phyloP scores from a whole-genome alignment of 2,797 vertebrate species.

The Lepidocolaptes lacrymiger region DNA sequence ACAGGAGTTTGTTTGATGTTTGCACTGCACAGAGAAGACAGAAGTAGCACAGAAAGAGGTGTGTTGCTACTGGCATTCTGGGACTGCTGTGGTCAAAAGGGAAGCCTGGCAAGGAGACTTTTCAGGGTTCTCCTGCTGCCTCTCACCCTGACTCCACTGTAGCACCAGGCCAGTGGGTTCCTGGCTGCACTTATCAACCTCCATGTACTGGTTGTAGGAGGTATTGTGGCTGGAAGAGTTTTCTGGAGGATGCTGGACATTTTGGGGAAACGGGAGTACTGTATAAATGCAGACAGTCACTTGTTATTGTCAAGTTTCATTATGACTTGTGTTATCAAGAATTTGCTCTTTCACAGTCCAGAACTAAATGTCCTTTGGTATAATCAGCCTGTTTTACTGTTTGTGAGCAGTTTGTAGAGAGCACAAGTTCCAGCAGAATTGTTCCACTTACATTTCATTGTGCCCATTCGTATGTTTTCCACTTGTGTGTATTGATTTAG shows the following conservation, averaged over 20 bases:
- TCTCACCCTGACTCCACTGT: background rate
- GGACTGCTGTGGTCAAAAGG: background rate
- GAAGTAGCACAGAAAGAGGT: background rate
- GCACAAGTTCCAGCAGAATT: background rate
- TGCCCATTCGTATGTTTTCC: background rate
- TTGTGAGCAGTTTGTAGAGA: background rate
- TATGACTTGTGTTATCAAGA: background rate
- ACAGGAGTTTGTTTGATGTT: background rate
- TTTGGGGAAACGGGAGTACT: background rate
- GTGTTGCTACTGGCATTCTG: accelerated
- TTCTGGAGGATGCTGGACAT: background rate
- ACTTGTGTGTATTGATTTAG: background rate
- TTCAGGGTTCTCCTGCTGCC: background rate
- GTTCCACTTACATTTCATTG: background rate
- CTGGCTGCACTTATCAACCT: background rate
- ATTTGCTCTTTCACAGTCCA: background rate
- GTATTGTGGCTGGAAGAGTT: background rate
- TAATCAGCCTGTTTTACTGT: background rate
- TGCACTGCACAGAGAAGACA: background rate
- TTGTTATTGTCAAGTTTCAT: background rate
- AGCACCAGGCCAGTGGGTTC: background rate
- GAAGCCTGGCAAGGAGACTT: background rate
- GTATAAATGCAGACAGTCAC: background rate
- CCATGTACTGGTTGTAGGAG: accelerated
- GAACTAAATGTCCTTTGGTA: background rate